phyloP scores from a whole-genome alignment of 1,140 invertebrate genomes.

The Drosophila mauritiana region DNA sequence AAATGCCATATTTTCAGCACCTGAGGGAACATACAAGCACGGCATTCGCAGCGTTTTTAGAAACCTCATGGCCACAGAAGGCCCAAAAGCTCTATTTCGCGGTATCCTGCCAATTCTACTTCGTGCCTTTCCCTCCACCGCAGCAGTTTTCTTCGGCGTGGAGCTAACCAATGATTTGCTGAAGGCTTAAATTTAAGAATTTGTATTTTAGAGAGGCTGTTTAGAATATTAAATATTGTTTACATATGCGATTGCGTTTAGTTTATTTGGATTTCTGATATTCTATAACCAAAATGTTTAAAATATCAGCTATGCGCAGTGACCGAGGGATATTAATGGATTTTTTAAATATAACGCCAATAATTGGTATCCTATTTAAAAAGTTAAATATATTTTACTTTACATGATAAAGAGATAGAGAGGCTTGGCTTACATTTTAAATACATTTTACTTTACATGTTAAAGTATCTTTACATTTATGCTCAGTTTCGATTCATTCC shows the following conservation, averaged over 20 bases:
- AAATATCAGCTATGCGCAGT: too few relatives aligned
- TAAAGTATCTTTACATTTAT: too few relatives aligned
- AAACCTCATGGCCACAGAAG: constrained; percentile 92
- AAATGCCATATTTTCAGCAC: constrained; percentile 87
- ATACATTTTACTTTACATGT: neutral
- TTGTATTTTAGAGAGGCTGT: constrained; percentile 39
- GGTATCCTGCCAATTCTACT: constrained; percentile 94
- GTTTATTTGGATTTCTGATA: neutral
- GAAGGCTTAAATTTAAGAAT: constrained; percentile 27
- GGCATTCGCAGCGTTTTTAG: constrained; percentile 94
- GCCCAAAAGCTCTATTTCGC: constrained; percentile 91
- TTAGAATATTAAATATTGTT: constrained; percentile 18
- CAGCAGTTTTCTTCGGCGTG: constrained; percentile 93
- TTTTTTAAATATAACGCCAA: too few relatives aligned
- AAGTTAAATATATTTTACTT: too few relatives aligned
- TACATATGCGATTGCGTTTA: neutral
- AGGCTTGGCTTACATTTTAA: too few relatives aligned
- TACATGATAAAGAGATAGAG: too few relatives aligned
- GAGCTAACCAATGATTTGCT: constrained; percentile 76
- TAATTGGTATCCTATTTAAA: too few relatives aligned
- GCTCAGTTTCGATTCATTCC: neutral
- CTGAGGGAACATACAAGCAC: constrained; percentile 94
- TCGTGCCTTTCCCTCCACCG: constrained; percentile 97
- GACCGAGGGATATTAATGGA: too few relatives aligned
- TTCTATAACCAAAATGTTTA: neutral